Base-by-base conservation (phyloP, 2,888 invertebrate genomes). In the Blastobasis adustella region DNA sequence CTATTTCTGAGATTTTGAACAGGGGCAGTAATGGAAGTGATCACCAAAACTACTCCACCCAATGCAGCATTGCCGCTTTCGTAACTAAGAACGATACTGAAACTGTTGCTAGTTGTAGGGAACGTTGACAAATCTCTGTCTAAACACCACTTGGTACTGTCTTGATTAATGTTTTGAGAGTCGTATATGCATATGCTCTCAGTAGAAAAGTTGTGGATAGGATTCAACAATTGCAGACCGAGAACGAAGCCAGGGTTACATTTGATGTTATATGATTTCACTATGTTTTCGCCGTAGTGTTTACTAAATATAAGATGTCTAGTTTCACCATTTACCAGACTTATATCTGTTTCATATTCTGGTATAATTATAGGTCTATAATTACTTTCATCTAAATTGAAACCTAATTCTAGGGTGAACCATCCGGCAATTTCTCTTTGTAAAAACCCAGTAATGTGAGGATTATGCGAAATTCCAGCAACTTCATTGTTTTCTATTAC, bases 401-500 rank as follows among this genome's bases (percentile, higher is more conserved):
- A 90, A 57, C 93, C 93, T 1, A 90, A 85, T 40, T 93, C 92
- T 69, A 92, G 90, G 60, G 91, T 90, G 66, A 97, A 96, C 98
- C 98, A 98, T 5, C 97, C 97, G 0, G 97, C 94, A 49, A 98
- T 90, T 86, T 98, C 98, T 71, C 96, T 90, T 78, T 98, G 98
- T 68, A 96, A 94, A 3, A 92, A 79, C 1, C 94, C 92, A 1
- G 95, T 92, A 55, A 98, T 89, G 44, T 94, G 94, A 0, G 98
- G 97, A 80, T 99, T 95, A 71, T 98, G 99, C 50, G 94, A 92
- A 58, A 99, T 94, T 0, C 99, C 99, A 43, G 97, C 94, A 51
- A 93, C 89, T 41, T 91, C 91, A 75, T 98, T 99, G 58, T 95
- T 93, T 71, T 94, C 94, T 54, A 98, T 93, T 0, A 90, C 85